A percentile compares a stretch with the other conserved stretches of the same genome.
phyloP scores from a whole-genome alignment of 2,888 invertebrate genomes.

The Ophion slaviceki region DNA sequence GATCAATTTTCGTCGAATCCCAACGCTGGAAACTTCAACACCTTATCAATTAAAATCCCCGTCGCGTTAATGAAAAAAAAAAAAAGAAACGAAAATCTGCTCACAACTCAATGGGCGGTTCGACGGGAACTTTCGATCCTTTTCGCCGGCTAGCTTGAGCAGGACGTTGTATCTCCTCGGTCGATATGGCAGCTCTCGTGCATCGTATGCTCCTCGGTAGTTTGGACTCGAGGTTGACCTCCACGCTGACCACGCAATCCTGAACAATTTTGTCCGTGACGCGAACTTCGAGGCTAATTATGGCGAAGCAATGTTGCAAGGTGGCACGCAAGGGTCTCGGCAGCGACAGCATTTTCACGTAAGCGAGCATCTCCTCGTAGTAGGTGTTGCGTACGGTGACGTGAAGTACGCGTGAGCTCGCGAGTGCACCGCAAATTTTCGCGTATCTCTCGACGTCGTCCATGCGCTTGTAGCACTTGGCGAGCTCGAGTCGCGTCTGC shows the following conservation, averaged over 20 bases:
- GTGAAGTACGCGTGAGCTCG: slow-evolving; percentile 90
- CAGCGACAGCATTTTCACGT: slow-evolving; percentile 85
- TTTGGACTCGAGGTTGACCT: slow-evolving; percentile 85
- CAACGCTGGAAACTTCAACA: no score
- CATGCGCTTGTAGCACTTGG: slow-evolving; percentile 93
- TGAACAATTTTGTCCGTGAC: slow-evolving; percentile 86
- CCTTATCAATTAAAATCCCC: no score
- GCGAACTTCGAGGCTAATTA: slow-evolving; percentile 85
- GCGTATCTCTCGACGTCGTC: slow-evolving; percentile 91
- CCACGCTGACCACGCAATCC: slow-evolving; percentile 85
- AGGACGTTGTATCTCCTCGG: slow-evolving; percentile 85
- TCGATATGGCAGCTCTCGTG: slow-evolving; percentile 87
- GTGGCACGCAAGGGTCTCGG: slow-evolving; percentile 85
- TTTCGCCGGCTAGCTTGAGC: slow-evolving; percentile 82
- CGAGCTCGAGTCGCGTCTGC: slow-evolving; percentile 92
- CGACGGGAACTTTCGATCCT: slow-evolving; percentile 84
- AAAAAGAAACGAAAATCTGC: slow-evolving; percentile 63
- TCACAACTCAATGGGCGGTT: slow-evolving; percentile 82
- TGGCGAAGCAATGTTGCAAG: slow-evolving; percentile 85
- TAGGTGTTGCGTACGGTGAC: slow-evolving; percentile 90
- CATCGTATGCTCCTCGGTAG: slow-evolving; percentile 88
- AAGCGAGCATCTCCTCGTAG: slow-evolving; percentile 92
- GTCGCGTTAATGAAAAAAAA: not conserved
- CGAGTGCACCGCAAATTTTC: slow-evolving; percentile 91
- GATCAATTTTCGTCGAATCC: no score